Percentiles rank a stretch among this genome's conserved stretches.
phyloP scores from a whole-genome alignment of 2,797 vertebrate genomes.

The Chromis chromis region DNA sequence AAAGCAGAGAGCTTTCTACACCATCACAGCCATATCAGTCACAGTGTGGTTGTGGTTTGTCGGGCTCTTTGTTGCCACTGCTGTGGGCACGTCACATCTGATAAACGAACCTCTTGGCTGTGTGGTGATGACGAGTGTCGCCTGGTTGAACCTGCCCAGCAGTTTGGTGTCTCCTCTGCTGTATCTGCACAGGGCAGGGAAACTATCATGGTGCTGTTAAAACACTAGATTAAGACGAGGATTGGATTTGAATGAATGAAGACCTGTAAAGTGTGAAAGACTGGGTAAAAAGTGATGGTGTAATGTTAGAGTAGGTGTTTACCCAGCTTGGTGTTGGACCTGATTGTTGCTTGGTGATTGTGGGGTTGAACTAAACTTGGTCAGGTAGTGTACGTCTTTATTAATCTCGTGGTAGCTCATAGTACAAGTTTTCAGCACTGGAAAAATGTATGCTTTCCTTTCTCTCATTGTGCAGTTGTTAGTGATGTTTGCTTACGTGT shows the following conservation, averaged over 20 bases:
- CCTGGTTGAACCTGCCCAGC: constrained; percentile 14
- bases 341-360: too few species aligned
- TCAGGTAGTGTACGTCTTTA: too few species aligned
- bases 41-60: not conserved
- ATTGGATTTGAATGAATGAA: not conserved
- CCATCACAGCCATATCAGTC: not conserved
- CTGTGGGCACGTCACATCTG: not conserved
- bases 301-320: too few species aligned
- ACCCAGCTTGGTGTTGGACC: too few species aligned
- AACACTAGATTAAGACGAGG: accelerated
- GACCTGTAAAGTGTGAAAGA: not conserved
- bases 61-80: accelerated
- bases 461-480: too few species aligned
- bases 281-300: not conserved
- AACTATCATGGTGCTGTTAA: not conserved
- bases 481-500: too few species aligned
- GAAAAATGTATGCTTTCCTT: too few species aligned
- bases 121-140: accelerated
- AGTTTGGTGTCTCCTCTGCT: constrained; percentile 8
- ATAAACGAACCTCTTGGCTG: not conserved
- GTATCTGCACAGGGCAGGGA: not conserved
- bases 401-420: too few species aligned
- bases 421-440: too few species aligned
- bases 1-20: constrained; percentile 1
- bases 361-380: too few species aligned